Evolutionary conservation across 2,113 vertebrate species (phyloP), one percentile per base, ranked within the genome.

Genomic region (Ailuropoda melanoleuca): DNA sequence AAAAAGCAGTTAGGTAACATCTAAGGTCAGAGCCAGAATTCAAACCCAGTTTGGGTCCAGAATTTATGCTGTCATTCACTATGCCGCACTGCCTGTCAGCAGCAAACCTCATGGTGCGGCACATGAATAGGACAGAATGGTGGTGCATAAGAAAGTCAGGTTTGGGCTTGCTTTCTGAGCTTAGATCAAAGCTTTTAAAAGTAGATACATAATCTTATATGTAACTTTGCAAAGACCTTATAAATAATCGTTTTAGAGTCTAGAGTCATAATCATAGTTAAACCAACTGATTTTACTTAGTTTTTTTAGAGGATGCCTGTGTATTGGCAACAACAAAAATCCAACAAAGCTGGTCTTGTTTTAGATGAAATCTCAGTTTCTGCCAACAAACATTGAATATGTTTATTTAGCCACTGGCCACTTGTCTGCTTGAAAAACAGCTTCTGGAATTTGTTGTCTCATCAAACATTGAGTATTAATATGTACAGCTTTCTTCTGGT

Each of bases 381-480:
- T 97, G 12, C 31, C 75, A 75, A 17, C n/a, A 95, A 87, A 70
- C 46, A 90, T 39, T 48, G 8, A 91, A 68, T 92, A 68, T 95
- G 60, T 92, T 90, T 82, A 66, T 83, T 94, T 70, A 90, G 64
- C 58, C 55, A 88, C 55, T 72, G 58, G 18, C 74, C 23, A 80
- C 70, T 90, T 66, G 60, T 96, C 46, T 97, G 29, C 68, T 97
- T 93, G 19, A n/a, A 92, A 92, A 64, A 85, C 43, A 88, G 77
- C 90, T 70, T 92, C 81, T 97, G 23, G 88, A 55, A 58, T 91
- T 70, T 56, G 66, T 92, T 97, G 83, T 97, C 91, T 87, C 31
- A 68, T 96, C 82, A 75, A 60, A 90, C 56, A n/a, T 58, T 92
- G 37, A 80, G 39, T 96, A 80, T 93, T 68, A 87, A 18, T 84